phyloP scores from a whole-genome alignment of 2,888 invertebrate genomes.

The Seladonia tumulorum region DNA sequence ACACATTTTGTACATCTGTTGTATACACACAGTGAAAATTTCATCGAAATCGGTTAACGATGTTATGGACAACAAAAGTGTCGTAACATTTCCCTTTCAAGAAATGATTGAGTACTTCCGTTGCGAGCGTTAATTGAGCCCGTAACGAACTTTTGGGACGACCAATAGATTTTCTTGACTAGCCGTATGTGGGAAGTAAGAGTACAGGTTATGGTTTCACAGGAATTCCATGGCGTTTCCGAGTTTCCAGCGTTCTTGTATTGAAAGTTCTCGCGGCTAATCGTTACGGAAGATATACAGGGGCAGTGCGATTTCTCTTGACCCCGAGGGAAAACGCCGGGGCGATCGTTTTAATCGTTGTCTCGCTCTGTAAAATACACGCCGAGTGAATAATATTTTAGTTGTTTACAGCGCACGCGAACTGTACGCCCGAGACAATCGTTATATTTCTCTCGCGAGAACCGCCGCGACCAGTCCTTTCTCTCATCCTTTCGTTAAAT shows the following conservation, averaged over 20 bases:
- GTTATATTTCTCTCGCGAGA: neutral
- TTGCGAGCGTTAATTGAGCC: no score
- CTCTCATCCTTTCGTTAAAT: constrained; percentile 46
- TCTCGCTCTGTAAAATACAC: neutral
- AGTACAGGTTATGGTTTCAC: neutral
- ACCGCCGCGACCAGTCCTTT: neutral
- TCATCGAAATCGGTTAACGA: no score
- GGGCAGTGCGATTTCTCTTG: neutral
- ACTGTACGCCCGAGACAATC: neutral
- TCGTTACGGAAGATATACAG: neutral
- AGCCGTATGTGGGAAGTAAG: neutral
- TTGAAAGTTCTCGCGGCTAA: neutral
- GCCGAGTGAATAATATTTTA: neutral
- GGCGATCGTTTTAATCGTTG: constrained; percentile 2
- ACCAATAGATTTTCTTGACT: neutral
- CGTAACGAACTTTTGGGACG: neutral
- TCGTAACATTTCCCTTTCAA: no score
- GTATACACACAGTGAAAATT: no score
- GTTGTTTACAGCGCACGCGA: neutral
- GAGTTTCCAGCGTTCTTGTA: neutral
- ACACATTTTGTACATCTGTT: no score
- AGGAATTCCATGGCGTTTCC: neutral
- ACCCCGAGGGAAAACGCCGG: neutral
- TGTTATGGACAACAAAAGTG: no score
- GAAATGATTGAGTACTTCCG: no score